Percentiles rank a stretch among this genome's conserved stretches.
These are phyloP conservation scores for Thunnus albacares DNA, from an alignment of 2,797 vertebrate species.

Conservation along the genomic window DNA sequence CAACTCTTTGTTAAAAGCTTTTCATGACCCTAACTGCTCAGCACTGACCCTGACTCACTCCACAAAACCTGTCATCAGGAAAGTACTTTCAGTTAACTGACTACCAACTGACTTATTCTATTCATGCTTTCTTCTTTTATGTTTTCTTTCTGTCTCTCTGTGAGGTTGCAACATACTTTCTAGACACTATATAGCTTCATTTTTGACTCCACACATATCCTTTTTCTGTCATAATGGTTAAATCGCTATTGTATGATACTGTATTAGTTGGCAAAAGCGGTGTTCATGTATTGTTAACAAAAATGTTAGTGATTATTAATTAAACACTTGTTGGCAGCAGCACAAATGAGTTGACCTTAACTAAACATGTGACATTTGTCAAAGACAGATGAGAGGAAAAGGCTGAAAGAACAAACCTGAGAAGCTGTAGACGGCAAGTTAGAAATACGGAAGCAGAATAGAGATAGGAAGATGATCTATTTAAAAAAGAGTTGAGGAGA, in stretches of 20 bases:
- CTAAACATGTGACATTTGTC: slow-evolving; percentile 30
- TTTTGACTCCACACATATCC: not conserved
- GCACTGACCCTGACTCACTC: not conserved
- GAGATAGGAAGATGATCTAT: no score
- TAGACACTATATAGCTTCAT: not conserved
- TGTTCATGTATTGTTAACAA: slow-evolving; percentile 19
- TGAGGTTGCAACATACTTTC: slow-evolving; percentile 15
- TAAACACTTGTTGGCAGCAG: slow-evolving; percentile 28
- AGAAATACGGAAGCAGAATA: no score
- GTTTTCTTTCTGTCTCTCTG: slow-evolving; percentile 15
- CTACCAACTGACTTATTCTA: slow-evolving; percentile 28
- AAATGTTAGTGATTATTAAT: slow-evolving; percentile 50
- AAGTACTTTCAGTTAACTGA: slow-evolving; percentile 28
- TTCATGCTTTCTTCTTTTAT: slow-evolving; percentile 17
- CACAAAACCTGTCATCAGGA: slow-evolving; percentile 40
- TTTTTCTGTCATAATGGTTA: not conserved
- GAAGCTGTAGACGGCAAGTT: no score
- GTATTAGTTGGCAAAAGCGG: slow-evolving; percentile 7
- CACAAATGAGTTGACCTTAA: slow-evolving; percentile 33
- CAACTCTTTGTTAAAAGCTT: slow-evolving; percentile 27
- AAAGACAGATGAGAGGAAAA: slow-evolving; percentile 13
- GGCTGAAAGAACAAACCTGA: not conserved
- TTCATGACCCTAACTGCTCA: slow-evolving; percentile 17
- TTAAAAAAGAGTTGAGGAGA: no score
- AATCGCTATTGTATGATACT: not conserved